Percentiles rank a stretch among this genome's conserved stretches.
Conservation (phyloP, 1,140 invertebrate species). For the Bombyx mori region DNA sequence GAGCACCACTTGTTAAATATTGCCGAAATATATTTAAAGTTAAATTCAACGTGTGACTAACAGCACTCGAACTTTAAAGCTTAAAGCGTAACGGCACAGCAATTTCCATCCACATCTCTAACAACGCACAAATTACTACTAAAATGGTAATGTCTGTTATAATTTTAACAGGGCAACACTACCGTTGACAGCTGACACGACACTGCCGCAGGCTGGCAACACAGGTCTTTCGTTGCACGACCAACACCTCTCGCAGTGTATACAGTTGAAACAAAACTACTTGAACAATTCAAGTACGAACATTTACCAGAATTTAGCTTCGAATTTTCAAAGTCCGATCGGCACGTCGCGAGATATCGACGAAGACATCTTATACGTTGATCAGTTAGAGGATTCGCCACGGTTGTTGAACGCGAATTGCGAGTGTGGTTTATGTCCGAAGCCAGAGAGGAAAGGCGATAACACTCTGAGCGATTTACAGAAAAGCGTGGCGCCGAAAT, state of each 20-base stretch:
- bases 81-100: constrained; percentile 42
- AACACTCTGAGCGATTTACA: constrained; percentile 63
- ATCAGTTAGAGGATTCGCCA: constrained; percentile 47
- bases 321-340: constrained; percentile 46
- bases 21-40: constrained; percentile 19
- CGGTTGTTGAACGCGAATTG: constrained; percentile 48
- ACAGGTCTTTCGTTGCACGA: constrained; percentile 63
- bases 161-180: constrained; percentile 78
- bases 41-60: constrained; percentile 42
- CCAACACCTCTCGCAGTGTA: constrained; percentile 72
- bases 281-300: constrained; percentile 56
- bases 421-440: constrained; percentile 60
- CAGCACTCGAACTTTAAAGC: constrained; percentile 33
- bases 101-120: constrained; percentile 8
- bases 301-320: constrained; percentile 52
- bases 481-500: constrained; percentile 52
- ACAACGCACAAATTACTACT: constrained; percentile 21
- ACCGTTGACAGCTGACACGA: constrained; percentile 77
- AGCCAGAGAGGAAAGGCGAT: constrained; percentile 38
- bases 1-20: constrained; percentile 57
- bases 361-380: constrained; percentile 60
- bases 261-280: constrained; percentile 66
- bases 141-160: constrained; percentile 15
- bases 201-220: constrained; percentile 67
- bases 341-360: constrained; percentile 48